Base-by-base conservation (phyloP, 2,888 invertebrate genomes). In the Syritta pipiens region DNA sequence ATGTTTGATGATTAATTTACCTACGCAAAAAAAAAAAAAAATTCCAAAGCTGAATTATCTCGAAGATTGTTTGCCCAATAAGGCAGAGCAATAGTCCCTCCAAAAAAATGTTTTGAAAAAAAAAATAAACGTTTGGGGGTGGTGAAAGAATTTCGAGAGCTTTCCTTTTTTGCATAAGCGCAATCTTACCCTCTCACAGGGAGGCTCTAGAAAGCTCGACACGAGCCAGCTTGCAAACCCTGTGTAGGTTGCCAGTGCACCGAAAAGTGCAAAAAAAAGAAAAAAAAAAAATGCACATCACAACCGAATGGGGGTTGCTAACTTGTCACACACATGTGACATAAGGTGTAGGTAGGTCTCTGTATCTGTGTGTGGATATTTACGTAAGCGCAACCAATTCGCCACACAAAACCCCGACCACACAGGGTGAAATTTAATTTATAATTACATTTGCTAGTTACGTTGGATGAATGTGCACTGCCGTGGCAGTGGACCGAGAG, bases 381-480 rank as follows among this genome's bases (percentile, higher is more conserved):
- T 69, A 69, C 76, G 69, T 69, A 76, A 76, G 62, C 62, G 60
- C 68, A 68, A 40, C 42, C 60, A 32, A 30, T 44, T 53, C 17
- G 32, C 46, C 17, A 37, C n/a, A 71, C 17, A 55, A 57, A 42
- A 48, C 46, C 20, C 51, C 51, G 19, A 75, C 75, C 57, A 49
- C 57, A 71, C 40, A 65, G 10, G 53, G 42, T 26, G 42, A 32
- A 60, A 65, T 71, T 46, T 59, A 65, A 71, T 65, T 77, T 77
- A 46, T 65, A 59, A 77, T 77, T 71, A 46, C 59, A 65, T 60
- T 59, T 51, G 28, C 32, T 68, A 10, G 30, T 59, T 77, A 65
- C 37, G 37, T 62, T 40, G 24, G 17, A 22, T 69, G 42, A 42
- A 57, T 57, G 53, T 67, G 48, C 17, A 14, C n/a, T 30, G 5